These are phyloP conservation scores for Muntiacus muntjak DNA, from an alignment of 2,113 vertebrate genomes.

Conservation along the genomic window DNA sequence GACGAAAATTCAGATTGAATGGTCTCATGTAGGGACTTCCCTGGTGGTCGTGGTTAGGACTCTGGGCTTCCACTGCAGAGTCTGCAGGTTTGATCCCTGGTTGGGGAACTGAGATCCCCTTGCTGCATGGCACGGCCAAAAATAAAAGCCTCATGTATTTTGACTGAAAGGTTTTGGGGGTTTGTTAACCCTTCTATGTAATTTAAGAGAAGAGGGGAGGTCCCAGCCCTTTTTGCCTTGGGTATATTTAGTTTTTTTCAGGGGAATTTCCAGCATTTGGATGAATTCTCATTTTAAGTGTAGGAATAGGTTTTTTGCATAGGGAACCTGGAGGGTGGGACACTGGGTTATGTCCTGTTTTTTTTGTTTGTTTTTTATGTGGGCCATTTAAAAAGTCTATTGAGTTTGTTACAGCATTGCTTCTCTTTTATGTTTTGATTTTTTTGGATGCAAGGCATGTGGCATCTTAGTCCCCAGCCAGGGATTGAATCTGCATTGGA, in stretches of 20 bases:
- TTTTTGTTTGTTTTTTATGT: background rate
- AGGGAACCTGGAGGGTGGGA: background rate
- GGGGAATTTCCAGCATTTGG: background rate
- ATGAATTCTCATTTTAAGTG: background rate
- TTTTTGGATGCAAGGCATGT: background rate
- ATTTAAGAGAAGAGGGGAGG: background rate
- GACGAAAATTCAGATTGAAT: background rate
- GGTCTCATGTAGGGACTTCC: background rate
- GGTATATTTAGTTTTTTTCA: background rate
- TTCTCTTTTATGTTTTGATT: background rate
- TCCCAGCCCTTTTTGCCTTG: background rate
- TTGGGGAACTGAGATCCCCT: background rate
- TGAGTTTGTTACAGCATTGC: background rate
- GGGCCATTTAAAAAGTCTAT: background rate
- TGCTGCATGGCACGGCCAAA: background rate
- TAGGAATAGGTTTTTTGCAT: background rate
- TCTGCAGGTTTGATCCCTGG: background rate
- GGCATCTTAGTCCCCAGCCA: background rate
- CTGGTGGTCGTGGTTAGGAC: background rate
- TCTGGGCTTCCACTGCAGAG: background rate
- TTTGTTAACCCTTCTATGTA: background rate
- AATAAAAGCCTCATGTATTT: background rate
- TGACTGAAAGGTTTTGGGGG: background rate
- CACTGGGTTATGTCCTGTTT: background rate
- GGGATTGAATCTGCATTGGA: background rate